These are phyloP conservation scores for Gymnoscopelus braueri DNA, from an alignment of 2,797 vertebrate genomes.

Conservation along the genomic window DNA sequence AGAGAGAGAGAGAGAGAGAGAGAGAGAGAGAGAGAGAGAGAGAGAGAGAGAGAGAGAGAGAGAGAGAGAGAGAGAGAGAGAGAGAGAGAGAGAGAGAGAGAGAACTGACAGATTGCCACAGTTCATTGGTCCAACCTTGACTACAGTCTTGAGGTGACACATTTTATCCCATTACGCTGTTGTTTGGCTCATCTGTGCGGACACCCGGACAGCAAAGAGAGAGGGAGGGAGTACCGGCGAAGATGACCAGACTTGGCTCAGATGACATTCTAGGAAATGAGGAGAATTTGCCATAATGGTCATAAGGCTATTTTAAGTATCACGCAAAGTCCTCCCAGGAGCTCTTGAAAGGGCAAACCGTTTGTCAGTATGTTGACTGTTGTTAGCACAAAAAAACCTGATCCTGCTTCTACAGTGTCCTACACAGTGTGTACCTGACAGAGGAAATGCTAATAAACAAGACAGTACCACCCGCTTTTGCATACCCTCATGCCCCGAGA, in stretches of 20 bases:
- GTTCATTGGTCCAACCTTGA: slow-evolving; percentile 42
- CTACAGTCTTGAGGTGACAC: slow-evolving; percentile 33
- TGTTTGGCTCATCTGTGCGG: slow-evolving; percentile 7
- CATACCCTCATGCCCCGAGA: slow-evolving; percentile 30
- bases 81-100: too few species aligned
- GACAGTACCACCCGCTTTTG: slow-evolving; percentile 38
- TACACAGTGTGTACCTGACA: slow-evolving; percentile 41
- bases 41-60: too few species aligned
- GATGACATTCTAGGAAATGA: too few species aligned
- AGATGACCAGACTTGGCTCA: neutral
- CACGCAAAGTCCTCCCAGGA: slow-evolving; percentile 15
- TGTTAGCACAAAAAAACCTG: slow-evolving; percentile 9
- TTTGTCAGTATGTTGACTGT: slow-evolving; percentile 10
- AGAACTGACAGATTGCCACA: slow-evolving; percentile 39
- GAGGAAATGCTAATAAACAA: slow-evolving; percentile 69
- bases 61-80: too few species aligned
- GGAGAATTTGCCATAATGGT: too few species aligned
- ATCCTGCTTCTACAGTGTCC: slow-evolving; percentile 47
- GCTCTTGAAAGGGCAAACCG: slow-evolving; percentile 8
- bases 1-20: too few species aligned
- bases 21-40: too few species aligned
- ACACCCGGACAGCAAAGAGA: neutral
- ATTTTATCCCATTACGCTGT: slow-evolving; percentile 39
- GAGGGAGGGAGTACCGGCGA: neutral
- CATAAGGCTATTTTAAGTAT: too few species aligned